Evolutionary conservation across 1,140 invertebrate species (phyloP).

Genomic region (Leptinotarsa undecemlineata): DNA sequence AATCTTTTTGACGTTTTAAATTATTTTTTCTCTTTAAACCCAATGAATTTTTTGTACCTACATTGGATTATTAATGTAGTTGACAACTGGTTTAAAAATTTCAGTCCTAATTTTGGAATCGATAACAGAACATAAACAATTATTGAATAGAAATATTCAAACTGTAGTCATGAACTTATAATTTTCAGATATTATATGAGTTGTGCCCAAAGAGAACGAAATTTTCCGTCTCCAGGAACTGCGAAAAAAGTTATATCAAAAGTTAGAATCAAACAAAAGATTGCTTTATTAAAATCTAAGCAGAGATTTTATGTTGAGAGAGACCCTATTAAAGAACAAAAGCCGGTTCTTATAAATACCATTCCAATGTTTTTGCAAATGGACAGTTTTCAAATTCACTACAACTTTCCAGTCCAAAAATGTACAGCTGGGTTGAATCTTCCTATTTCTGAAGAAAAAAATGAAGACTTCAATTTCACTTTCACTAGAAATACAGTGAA

Average conservation of each 20-base stretch:
- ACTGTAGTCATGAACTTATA: not conserved
- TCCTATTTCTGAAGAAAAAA: not conserved
- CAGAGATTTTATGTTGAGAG: not conserved
- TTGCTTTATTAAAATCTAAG: not conserved
- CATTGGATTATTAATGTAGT: not conserved
- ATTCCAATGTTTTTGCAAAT: not conserved
- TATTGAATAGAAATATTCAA: not conserved
- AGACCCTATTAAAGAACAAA: not conserved
- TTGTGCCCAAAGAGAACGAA: not conserved
- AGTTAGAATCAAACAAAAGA: constrained; percentile 12
- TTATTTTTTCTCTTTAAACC: too few species aligned
- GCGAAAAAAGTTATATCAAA: not conserved
- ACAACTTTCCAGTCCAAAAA: constrained; percentile 1
- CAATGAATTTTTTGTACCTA: too few species aligned
- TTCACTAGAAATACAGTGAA: not conserved
- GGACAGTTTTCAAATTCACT: not conserved
- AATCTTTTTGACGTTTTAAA: too few species aligned
- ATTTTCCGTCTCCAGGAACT: not conserved
- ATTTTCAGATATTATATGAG: constrained; percentile 6
- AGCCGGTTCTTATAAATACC: not conserved
- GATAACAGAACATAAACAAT: constrained; percentile 2
- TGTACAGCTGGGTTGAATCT: not conserved
- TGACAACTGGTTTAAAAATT: not conserved
- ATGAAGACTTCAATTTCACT: not conserved
- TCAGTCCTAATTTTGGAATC: not conserved